Percentiles rank a stretch among this genome's conserved stretches.
Evolutionary conservation across 1,140 invertebrate species (phyloP).

Genomic region (Hylyphantes graminicola): DNA sequence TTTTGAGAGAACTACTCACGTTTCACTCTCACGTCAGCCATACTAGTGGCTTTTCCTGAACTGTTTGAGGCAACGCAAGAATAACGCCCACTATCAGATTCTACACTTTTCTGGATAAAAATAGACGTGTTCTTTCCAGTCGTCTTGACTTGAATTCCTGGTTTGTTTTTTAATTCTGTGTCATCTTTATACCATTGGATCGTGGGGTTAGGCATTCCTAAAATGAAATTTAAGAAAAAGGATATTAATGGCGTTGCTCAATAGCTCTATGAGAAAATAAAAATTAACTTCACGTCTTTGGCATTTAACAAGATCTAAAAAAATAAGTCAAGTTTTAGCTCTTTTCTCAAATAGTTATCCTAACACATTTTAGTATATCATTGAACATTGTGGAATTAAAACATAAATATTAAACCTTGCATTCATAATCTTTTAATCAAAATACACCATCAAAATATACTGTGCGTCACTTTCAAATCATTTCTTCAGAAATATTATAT

Average conservation of each 20-base stretch:
- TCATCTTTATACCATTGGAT: conserved; percentile 86
- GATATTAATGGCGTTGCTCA: neutral
- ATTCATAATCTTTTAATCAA: too few species aligned
- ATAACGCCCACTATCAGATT: conserved; percentile 77
- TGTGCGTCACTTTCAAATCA: too few species aligned
- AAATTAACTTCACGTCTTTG: neutral
- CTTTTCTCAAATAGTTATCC: neutral
- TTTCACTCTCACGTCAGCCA: conserved; percentile 75
- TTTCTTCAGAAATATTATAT: too few species aligned
- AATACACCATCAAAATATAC: too few species aligned
- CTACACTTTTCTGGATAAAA: conserved; percentile 78
- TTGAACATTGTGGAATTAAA: too few species aligned
- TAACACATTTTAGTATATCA: neutral
- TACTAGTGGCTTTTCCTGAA: conserved; percentile 79
- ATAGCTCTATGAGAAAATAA: neutral
- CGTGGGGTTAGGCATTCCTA: conserved; percentile 82
- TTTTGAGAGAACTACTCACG: conserved; percentile 57
- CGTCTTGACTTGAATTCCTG: conserved; percentile 69
- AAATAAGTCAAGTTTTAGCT: neutral
- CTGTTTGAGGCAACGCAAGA: conserved; percentile 79
- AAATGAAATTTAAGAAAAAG: conserved; percentile 67
- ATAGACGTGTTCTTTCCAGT: conserved; percentile 75
- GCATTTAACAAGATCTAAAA: neutral
- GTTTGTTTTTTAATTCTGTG: conserved; percentile 69
- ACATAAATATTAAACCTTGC: too few species aligned